phyloP scores from a whole-genome alignment of 1,140 invertebrate species.

The Physella acuta region DNA sequence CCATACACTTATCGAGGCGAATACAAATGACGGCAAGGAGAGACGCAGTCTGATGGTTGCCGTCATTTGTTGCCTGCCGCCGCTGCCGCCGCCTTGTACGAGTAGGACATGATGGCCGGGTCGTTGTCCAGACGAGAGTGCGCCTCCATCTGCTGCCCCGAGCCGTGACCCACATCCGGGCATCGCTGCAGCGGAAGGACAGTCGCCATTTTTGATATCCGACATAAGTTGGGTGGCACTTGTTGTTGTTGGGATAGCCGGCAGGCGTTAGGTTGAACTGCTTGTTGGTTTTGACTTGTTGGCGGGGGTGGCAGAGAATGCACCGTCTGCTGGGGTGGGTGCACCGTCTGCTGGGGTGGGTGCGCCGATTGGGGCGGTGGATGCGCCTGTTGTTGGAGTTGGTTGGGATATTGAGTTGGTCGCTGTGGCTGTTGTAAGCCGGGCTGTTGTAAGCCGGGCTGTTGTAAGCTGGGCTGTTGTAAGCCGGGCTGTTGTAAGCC shows the following conservation, averaged over 20 bases:
- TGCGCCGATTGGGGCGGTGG: not conserved
- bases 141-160: too few species aligned
- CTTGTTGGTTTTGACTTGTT: too few species aligned
- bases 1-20: too few species aligned
- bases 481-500: not conserved
- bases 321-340: constrained; percentile 2
- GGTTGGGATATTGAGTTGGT: not conserved
- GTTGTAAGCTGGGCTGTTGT: constrained; percentile 2
- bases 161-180: not conserved
- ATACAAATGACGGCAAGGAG: too few species aligned
- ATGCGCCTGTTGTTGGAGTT: not conserved
- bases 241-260: constrained; percentile 2
- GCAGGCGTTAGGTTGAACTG: too few species aligned
- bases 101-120: constrained; percentile 21
- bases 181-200: constrained; percentile 17
- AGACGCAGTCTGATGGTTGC: too few species aligned
- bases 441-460: constrained; percentile 5
- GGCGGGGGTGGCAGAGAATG: too few species aligned
- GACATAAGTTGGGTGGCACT: not conserved
- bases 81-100: constrained; percentile 4
- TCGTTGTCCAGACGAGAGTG: constrained; percentile 20
- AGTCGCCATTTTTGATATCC: constrained; percentile 18
- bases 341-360: not conserved
- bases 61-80: constrained; percentile 1
- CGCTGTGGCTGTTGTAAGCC: not conserved